These are phyloP conservation scores for Callimorpha dominula DNA, from an alignment of 2,888 invertebrate species.

Conservation along the genomic window DNA sequence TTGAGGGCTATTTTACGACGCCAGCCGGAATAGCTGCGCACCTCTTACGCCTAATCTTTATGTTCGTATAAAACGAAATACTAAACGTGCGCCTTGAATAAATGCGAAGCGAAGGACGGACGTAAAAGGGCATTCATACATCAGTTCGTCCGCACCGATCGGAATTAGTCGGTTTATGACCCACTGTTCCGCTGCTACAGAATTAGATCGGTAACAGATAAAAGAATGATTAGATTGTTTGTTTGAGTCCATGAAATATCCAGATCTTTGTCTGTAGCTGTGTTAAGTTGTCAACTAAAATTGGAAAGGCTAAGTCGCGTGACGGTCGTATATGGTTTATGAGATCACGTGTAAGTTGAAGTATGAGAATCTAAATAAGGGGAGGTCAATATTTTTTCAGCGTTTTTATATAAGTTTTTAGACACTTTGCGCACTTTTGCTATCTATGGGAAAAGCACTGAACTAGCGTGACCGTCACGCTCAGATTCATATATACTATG, in stretches of 20 bases:
- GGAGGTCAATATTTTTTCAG: neutral
- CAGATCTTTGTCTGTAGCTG: neutral
- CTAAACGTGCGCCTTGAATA: conserved; percentile 76
- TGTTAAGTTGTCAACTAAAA: conserved; percentile 16
- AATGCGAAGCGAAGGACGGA: conserved; percentile 34
- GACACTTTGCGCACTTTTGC: too few species aligned
- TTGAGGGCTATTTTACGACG: conserved; percentile 76
- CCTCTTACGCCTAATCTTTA: conserved; percentile 83
- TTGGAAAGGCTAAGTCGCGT: conserved; percentile 5
- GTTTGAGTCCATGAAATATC: conserved; percentile 4
- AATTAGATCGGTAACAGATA: conserved; percentile 21
- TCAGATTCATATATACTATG: too few species aligned
- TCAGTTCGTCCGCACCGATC: conserved; percentile 27
- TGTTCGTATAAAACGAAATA: conserved; percentile 80
- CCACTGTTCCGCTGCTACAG: conserved; percentile 12
- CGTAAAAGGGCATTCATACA: conserved; percentile 25
- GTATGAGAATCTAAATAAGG: conserved; percentile 12
- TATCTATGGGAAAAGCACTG: too few species aligned
- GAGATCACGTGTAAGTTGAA: conserved; percentile 4
- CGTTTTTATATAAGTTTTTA: neutral
- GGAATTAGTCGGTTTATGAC: conserved; percentile 45
- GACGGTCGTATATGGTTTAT: conserved; percentile 9
- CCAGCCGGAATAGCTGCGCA: conserved; percentile 67
- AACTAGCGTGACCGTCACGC: too few species aligned
- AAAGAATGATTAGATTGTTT: conserved; percentile 25